A percentile compares a stretch with the other conserved stretches of the same genome.
Evolutionary conservation across 2,888 invertebrate species (phyloP).

Genomic region (Tromatobia lineatoria): DNA sequence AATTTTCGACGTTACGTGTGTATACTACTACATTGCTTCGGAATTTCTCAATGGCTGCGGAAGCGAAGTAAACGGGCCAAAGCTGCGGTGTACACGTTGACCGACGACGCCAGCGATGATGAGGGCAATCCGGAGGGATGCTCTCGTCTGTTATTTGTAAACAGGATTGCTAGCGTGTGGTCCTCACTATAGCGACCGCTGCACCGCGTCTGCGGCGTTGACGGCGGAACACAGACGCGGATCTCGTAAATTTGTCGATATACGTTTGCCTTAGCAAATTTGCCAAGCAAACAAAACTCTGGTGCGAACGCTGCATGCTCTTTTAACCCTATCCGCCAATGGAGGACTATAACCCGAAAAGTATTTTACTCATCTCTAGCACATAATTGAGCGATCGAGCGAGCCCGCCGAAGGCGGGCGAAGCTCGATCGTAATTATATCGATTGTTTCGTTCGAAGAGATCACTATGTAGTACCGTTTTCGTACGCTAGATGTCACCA

Average conservation of each 20-base stretch:
- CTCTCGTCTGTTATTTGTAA: constrained; percentile 65
- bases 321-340: background rate
- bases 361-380: constrained; percentile 21
- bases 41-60: constrained; percentile 26
- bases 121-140: constrained; percentile 30
- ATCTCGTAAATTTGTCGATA: constrained; percentile 77
- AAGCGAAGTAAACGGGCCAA: background rate
- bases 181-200: background rate
- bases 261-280: constrained; percentile 77
- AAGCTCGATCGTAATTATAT: no score
- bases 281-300: constrained; percentile 74
- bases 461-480: no score
- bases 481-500: no score
- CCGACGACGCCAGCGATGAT: constrained; percentile 25
- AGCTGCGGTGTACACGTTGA: background rate
- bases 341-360: constrained; percentile 43
- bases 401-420: no score
- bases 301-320: constrained; percentile 14
- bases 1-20: constrained; percentile 27
- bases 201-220: constrained; percentile 32
- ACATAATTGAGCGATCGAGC: background rate
- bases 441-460: no score
- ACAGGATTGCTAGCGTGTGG: constrained; percentile 61
- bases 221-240: constrained; percentile 65
- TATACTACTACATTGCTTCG: constrained; percentile 8